These are phyloP conservation scores for Archaeoteleia sp. DNA, from an alignment of 2,888 invertebrate species.

Conservation along the genomic window DNA sequence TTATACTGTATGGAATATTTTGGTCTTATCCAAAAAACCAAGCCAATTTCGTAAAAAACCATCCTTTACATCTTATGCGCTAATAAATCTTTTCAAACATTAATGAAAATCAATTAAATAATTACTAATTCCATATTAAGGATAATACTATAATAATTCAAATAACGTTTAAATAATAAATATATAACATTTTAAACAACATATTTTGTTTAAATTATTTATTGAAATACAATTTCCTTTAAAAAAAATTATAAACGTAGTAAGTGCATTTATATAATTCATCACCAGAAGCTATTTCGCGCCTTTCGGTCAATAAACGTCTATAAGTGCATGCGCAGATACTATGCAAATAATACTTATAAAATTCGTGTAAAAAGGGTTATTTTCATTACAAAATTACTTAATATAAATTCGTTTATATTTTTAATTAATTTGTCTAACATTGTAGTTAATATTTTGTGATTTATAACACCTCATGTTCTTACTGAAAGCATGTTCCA, in stretches of 20 bases:
- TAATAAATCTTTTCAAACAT: too few species aligned
- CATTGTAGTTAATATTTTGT: neutral
- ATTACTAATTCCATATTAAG: too few species aligned
- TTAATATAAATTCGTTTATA: neutral
- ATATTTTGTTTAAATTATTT: too few species aligned
- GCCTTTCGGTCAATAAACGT: neutral
- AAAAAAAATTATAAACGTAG: neutral
- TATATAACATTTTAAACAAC: too few species aligned
- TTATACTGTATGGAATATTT: constrained; percentile 56
- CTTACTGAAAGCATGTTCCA: neutral
- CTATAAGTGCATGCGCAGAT: neutral
- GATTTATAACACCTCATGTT: neutral
- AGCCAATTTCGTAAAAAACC: constrained; percentile 11
- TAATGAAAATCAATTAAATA: neutral
- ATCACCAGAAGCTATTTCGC: neutral
- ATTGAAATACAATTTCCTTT: too few species aligned
- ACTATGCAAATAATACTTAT: too few species aligned
- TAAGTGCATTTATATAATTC: too few species aligned
- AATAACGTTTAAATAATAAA: too few species aligned
- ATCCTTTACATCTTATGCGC: neutral
- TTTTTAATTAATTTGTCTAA: too few species aligned
- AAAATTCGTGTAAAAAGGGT: too few species aligned
- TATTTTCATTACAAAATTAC: neutral
- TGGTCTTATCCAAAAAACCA: constrained; percentile 58
- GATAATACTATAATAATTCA: too few species aligned